phyloP scores from a whole-genome alignment of 2,797 vertebrate species.

The Pseudomugil gertrudae region DNA sequence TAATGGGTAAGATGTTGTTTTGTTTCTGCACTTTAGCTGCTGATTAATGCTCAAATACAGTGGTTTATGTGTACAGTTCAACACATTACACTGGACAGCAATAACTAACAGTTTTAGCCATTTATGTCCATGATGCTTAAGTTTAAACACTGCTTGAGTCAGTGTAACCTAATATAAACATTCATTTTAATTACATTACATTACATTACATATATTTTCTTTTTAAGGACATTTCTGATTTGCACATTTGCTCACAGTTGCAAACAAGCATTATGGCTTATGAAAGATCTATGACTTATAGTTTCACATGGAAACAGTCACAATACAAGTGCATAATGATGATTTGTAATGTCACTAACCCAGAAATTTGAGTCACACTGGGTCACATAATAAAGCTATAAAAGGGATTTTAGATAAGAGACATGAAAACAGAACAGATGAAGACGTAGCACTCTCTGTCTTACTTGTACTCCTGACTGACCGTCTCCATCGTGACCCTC shows the following conservation, averaged over 20 bases:
- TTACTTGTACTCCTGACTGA: slow-evolving; percentile 76
- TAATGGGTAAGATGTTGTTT: too few relatives aligned
- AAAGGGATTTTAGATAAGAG: background rate
- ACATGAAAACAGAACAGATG: background rate
- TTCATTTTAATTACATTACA: background rate
- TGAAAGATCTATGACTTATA: too few relatives aligned
- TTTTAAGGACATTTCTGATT: background rate
- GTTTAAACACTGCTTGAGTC: background rate
- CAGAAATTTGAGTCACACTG: background rate
- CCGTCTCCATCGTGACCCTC: slow-evolving; percentile 88
- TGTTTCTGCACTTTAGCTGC: too few relatives aligned
- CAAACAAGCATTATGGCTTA: background rate
- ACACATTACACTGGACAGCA: background rate
- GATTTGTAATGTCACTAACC: background rate
- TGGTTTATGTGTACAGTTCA: background rate
- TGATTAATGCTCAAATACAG: too few relatives aligned
- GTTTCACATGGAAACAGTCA: background rate
- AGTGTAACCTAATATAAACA: background rate
- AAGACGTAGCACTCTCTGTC: slow-evolving; percentile 6
- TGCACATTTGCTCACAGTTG: background rate
- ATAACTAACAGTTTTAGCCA: background rate
- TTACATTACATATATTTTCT: background rate
- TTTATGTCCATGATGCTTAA: background rate
- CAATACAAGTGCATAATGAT: background rate
- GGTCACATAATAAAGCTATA: background rate